phyloP scores from a whole-genome alignment of 2,797 vertebrate species.

The Phoxinus dragarum region DNA sequence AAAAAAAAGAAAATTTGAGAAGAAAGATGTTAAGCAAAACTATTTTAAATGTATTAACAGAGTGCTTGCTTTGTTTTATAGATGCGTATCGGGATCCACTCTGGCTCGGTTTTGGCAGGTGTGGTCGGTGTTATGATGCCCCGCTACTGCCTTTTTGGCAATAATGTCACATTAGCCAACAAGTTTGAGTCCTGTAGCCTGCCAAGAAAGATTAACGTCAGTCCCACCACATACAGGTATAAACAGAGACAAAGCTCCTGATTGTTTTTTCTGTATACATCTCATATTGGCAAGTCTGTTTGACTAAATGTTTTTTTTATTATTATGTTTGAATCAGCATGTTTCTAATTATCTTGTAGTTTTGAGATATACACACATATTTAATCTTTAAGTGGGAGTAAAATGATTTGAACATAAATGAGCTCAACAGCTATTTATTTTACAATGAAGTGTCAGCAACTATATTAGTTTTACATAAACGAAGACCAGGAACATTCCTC shows the following conservation, averaged over 20 bases:
- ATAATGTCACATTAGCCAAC: conserved; percentile 97
- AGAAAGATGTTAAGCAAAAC: not conserved
- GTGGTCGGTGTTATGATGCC: conserved; percentile 99
- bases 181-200: conserved; percentile 97
- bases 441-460: not conserved
- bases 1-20: not conserved
- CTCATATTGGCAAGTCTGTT: not conserved
- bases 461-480: conserved; percentile 1
- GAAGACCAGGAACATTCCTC: not conserved
- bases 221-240: conserved; percentile 95
- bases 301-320: not conserved
- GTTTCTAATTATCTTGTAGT: not conserved
- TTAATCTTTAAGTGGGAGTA: not conserved
- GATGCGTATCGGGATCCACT: conserved; percentile 98
- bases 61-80: conserved; percentile 66
- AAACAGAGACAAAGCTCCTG: conserved; percentile 11
- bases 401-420: not conserved
- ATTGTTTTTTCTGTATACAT: not conserved
- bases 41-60: not conserved
- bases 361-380: not conserved
- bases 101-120: conserved; percentile 94
- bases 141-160: conserved; percentile 98
- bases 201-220: conserved; percentile 94
- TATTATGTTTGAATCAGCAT: not conserved
- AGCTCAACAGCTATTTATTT: not conserved